Evolutionary conservation across 2,797 vertebrate species (phyloP).

Genomic region (Spheniscus humboldti): DNA sequence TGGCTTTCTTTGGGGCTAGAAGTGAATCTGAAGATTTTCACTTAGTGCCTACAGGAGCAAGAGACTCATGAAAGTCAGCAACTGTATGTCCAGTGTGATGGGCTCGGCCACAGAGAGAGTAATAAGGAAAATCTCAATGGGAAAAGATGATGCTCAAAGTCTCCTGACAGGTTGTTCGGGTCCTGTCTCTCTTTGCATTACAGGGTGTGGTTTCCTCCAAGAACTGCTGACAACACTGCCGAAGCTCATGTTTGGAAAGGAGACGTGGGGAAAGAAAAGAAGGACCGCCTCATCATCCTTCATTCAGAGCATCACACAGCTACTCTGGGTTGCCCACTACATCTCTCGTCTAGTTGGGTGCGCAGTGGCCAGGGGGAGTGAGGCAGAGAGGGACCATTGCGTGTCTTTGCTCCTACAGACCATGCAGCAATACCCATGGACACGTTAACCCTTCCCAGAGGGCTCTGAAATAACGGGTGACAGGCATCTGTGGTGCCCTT

Average conservation of each 20-base stretch:
- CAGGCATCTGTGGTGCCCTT: neutral
- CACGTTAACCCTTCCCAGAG: neutral
- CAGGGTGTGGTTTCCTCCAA: neutral
- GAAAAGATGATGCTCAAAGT: neutral
- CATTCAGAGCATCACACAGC: neutral
- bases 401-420: neutral
- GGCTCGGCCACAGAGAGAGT: neutral
- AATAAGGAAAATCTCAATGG: neutral
- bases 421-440: neutral
- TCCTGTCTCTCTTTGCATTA: neutral
- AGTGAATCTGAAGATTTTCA: neutral
- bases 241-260: neutral
- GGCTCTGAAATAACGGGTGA: neutral
- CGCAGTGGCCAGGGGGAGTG: neutral
- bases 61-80: neutral
- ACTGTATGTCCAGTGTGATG: fast-evolving
- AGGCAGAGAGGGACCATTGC: neutral
- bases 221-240: neutral
- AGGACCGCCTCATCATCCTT: neutral
- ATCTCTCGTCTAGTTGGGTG: neutral
- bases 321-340: neutral
- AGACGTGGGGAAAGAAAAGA: neutral
- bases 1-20: neutral
- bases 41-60: neutral
- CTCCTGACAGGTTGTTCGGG: neutral